Conservation (phyloP, 35 echinoderm and acorn worm genomes). For the Heliocidaris erythrogramma region DNA sequence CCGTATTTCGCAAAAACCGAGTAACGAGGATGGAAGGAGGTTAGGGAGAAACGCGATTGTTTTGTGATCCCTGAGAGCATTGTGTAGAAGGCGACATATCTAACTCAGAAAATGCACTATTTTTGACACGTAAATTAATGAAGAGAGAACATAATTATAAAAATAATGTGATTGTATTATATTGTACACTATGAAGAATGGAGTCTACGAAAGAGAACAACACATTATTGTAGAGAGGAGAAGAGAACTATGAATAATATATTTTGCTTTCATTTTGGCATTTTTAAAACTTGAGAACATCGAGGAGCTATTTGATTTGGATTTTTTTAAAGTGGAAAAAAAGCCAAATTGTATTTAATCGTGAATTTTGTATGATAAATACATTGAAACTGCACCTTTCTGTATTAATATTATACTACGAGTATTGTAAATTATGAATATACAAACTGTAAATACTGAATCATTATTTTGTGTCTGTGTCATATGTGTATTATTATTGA, state of each 20-base stretch:
- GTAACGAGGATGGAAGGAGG: background rate
- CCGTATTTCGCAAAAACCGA: background rate
- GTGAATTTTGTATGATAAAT: constrained; percentile 35
- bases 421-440: constrained; percentile 50
- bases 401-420: constrained; percentile 53
- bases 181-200: constrained; percentile 38
- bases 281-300: constrained; percentile 24
- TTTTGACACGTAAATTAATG: constrained; percentile 30
- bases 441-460: constrained; percentile 54
- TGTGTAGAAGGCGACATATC: background rate
- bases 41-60: background rate
- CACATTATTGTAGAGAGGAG: constrained; percentile 45
- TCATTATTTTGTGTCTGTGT: constrained; percentile 56
- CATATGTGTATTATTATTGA: constrained; percentile 51
- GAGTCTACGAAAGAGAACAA: constrained; percentile 1
- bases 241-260: constrained; percentile 44
- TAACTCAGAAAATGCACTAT: constrained; percentile 40
- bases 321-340: constrained; percentile 20
- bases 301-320: constrained; percentile 26
- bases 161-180: constrained; percentile 44
- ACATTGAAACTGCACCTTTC: constrained; percentile 21
- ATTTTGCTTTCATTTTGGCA: constrained; percentile 52
- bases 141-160: constrained; percentile 42
- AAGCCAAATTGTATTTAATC: constrained; percentile 51
- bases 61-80: background rate